Base-by-base conservation (phyloP, 2,888 invertebrate species). In the Cacoxenus indagator region DNA sequence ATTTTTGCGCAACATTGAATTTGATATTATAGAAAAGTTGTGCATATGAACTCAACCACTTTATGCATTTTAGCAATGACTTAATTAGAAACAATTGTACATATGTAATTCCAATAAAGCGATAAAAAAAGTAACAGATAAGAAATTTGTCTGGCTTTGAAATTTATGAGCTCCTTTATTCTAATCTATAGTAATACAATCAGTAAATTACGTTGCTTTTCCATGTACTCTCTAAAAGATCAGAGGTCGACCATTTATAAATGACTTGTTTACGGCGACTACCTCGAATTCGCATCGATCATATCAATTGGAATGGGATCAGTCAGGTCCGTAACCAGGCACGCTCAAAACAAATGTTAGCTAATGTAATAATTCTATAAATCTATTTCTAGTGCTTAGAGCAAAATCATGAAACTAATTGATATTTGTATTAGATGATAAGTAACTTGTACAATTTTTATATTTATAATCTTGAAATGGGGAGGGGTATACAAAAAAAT, bases 261-360 rank as follows among this genome's bases (percentile, higher is more conserved):
- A 51, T 51, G 19, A 19, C 22, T 51, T 51, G 22, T 51, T 51
- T 22, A 51, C 51, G 9, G 9, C 22, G 17, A 19, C 11, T 37
- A 51, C 11, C 4, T 19, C 51, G 22, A 51, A n/a, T 6, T 22
- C 17, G 6, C 17, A 2, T 51, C 24, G 51, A 37, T 22, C 9
- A 51, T 51, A 22, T 51, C 19, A 51, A 51, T 19, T 51, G 6
- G n/a, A 48, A 48, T 48, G 5, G 51, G n/a, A 43, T n/a, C n/a
- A n/a, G n/a, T n/a, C n/a, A n/a, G n/a, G n/a, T n/a, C n/a, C 45
- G 11, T n/a, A n/a, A n/a, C n/a, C 45, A 14, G 19, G 73, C 80
- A 81, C 82, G 80, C 76, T 82, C 62, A 81, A 78, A 81, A 81
- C 80, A 81, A 81, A 82, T 81, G 80, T 69, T 78, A 72, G 72